These are phyloP conservation scores for Saccopteryx leptura DNA, from an alignment of 2,113 vertebrate species.

Conservation along the genomic window DNA sequence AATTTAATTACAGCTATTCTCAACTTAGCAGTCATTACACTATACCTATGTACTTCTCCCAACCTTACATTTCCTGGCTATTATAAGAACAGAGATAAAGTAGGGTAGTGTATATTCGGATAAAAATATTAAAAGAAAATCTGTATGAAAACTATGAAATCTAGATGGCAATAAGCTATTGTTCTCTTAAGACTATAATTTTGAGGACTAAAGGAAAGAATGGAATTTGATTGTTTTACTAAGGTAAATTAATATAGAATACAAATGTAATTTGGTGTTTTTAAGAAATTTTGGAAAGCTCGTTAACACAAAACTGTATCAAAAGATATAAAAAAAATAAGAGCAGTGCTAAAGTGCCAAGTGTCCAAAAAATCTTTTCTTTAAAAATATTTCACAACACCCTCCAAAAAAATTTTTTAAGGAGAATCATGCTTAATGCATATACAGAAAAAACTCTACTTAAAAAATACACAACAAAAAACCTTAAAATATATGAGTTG, in stretches of 20 bases:
- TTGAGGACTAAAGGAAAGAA: not conserved
- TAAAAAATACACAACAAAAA: not conserved
- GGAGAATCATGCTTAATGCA: constrained; percentile 28
- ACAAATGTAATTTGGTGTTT: not conserved
- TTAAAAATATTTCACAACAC: too few species aligned
- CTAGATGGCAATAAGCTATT: not conserved
- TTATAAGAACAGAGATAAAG: not conserved
- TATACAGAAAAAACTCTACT: not conserved
- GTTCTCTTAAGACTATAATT: not conserved
- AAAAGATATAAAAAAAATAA: too few species aligned
- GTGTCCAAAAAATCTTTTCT: too few species aligned
- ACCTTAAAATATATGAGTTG: not conserved
- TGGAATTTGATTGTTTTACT: not conserved
- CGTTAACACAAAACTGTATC: too few species aligned
- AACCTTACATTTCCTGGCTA: constrained; percentile 6
- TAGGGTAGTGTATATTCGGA: not conserved
- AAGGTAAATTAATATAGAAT: constrained; percentile 2
- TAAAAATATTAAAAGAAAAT: constrained; percentile 31
- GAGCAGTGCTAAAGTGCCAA: too few species aligned
- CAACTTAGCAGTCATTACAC: not conserved
- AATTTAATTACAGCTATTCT: constrained; percentile 17
- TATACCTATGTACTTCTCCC: not conserved
- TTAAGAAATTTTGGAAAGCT: too few species aligned
- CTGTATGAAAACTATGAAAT: not conserved
- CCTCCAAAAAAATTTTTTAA: not conserved